phyloP scores from a whole-genome alignment of 2,113 vertebrate species.

The Cynoglossus semilaevis region DNA sequence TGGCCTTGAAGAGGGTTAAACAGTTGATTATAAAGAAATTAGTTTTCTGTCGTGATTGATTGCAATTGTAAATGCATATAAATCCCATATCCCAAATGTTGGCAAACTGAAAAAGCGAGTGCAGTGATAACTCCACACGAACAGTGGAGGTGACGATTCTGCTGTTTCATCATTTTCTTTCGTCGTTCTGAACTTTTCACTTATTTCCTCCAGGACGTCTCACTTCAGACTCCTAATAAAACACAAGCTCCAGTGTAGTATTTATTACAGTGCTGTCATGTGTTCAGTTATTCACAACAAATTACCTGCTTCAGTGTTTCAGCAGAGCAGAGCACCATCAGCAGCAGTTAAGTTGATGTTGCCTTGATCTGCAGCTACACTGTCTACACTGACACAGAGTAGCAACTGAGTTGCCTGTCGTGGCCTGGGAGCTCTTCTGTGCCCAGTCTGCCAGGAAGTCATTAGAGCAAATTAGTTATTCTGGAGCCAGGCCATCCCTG shows the following conservation, averaged over 20 bases:
- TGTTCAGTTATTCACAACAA: conserved; percentile 40
- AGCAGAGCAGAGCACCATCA: conserved; percentile 21
- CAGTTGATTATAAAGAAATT: no score
- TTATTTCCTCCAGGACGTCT: conserved; percentile 33
- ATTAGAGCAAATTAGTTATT: conserved; percentile 71
- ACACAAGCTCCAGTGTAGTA: conserved; percentile 2
- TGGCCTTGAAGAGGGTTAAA: no score
- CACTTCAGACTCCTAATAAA: conserved; percentile 26
- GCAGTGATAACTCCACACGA: no score
- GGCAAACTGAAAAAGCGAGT: no score
- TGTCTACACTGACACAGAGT: conserved; percentile 24
- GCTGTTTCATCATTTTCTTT: no score
- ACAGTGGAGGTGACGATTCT: no score
- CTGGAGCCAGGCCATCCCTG: conserved; percentile 52
- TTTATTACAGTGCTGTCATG: conserved; percentile 8
- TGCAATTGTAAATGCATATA: no score
- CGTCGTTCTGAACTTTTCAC: neutral
- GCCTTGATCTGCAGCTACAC: conserved; percentile 39
- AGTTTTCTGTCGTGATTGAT: no score
- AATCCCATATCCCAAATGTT: no score
- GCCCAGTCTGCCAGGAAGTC: conserved; percentile 63
- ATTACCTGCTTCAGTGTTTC: conserved; percentile 37
- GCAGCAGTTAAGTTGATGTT: conserved; percentile 25
- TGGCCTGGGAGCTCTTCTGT: conserved; percentile 45
- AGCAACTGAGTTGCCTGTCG: conserved; percentile 61